Evolutionary conservation across 2,113 vertebrate species (phyloP).

Genomic region (Mixornis gularis): DNA sequence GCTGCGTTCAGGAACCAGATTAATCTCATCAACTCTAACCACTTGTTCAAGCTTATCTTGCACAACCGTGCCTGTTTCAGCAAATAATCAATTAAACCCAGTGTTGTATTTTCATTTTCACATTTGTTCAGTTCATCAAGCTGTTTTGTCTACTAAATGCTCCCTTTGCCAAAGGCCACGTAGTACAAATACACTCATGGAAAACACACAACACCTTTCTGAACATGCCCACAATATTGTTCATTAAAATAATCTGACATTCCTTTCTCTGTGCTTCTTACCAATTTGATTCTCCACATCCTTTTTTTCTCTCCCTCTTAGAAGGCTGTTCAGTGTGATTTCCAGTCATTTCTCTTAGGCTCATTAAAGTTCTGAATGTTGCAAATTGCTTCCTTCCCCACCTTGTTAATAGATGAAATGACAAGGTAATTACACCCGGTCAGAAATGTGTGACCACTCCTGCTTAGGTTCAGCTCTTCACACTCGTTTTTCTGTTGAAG

Average conservation of each 20-base stretch:
- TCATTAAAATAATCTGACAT: not conserved
- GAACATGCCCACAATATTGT: not conserved
- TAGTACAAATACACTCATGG: slow-evolving; percentile 21
- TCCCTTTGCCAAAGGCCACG: slow-evolving; percentile 6
- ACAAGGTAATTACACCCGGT: not conserved
- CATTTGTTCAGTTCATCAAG: not conserved
- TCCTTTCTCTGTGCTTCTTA: not conserved
- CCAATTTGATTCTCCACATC: not conserved
- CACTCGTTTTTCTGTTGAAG: not conserved
- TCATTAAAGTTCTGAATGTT: not conserved
- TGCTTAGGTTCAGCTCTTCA: not conserved
- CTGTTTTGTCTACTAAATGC: not conserved
- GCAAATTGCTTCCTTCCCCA: not conserved
- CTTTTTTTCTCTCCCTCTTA: not conserved
- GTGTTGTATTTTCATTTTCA: not conserved
- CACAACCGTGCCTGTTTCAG: not conserved
- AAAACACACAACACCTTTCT: not conserved
- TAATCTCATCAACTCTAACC: not conserved
- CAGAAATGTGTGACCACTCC: not conserved
- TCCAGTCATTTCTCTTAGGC: slow-evolving; percentile 55
- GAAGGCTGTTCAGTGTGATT: slow-evolving; percentile 25
- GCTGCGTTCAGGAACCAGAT: not conserved
- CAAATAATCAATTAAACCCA: not conserved
- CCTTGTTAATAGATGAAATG: not conserved
- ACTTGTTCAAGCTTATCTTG: not conserved